Percentiles rank a stretch among this genome's conserved stretches.
These are phyloP conservation scores for Stictocephala bisonia DNA, from an alignment of 2,888 invertebrate genomes.

Conservation along the genomic window DNA sequence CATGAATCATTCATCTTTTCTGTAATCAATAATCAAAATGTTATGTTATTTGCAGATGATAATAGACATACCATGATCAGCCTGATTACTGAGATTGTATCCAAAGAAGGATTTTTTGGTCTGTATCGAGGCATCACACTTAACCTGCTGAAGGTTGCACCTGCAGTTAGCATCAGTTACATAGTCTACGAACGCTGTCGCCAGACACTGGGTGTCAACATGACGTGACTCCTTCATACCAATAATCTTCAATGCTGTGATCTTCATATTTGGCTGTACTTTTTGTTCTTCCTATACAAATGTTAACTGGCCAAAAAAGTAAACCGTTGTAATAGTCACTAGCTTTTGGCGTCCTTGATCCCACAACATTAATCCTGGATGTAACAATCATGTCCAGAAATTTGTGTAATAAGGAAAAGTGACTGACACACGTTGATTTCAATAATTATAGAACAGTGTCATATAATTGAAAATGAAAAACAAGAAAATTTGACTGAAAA, in stretches of 20 bases:
- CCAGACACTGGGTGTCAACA: slow-evolving; percentile 88
- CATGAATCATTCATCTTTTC: slow-evolving; percentile 18
- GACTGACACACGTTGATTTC: too few relatives aligned
- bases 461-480: too few relatives aligned
- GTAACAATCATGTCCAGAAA: too few relatives aligned
- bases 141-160: slow-evolving; percentile 96
- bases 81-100: slow-evolving; percentile 83
- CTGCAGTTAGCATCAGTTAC: slow-evolving; percentile 98
- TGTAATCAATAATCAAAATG: background rate
- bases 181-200: slow-evolving; percentile 97
- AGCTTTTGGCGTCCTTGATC: too few relatives aligned
- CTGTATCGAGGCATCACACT: slow-evolving; percentile 97
- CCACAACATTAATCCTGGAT: too few relatives aligned
- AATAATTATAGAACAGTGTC: too few relatives aligned
- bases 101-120: slow-evolving; percentile 88
- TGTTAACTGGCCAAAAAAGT: too few relatives aligned
- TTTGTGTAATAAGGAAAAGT: too few relatives aligned
- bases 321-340: too few relatives aligned
- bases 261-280: slow-evolving; percentile 27
- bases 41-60: slow-evolving; percentile 26
- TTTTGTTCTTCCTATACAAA: too few relatives aligned
- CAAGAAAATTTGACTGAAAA: too few relatives aligned
- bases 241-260: slow-evolving; percentile 10
- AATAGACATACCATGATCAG: slow-evolving; percentile 75
- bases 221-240: slow-evolving; percentile 77